Evolutionary conservation across 2,888 invertebrate species (phyloP).

Genomic region (Dichetophora obliterata): DNA sequence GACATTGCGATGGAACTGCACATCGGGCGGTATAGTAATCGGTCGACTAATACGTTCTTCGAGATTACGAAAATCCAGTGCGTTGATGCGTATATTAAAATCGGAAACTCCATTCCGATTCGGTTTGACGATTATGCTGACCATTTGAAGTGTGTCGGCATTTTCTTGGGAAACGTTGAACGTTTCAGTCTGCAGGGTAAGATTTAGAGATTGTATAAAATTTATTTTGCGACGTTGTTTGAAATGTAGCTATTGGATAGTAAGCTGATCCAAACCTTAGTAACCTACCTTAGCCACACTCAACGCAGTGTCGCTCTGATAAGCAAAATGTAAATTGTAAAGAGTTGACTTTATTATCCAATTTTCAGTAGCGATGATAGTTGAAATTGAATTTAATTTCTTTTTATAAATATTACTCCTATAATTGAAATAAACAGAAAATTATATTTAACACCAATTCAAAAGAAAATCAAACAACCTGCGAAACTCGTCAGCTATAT

Average conservation of each 20-base stretch:
- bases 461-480: slow-evolving; percentile 47
- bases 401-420: slow-evolving; percentile 82
- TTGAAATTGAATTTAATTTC: slow-evolving; percentile 77
- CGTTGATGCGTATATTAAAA: slow-evolving; percentile 82
- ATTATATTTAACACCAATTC: slow-evolving; percentile 44
- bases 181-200: slow-evolving; percentile 74
- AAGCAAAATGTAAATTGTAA: slow-evolving; percentile 80
- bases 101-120: slow-evolving; percentile 73
- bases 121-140: slow-evolving; percentile 84
- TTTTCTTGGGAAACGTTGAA: slow-evolving; percentile 78
- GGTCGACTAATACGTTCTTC: slow-evolving; percentile 79
- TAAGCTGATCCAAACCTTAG: slow-evolving; percentile 1
- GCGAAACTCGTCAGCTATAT: slow-evolving; percentile 62
- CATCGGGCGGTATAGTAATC: slow-evolving; percentile 77
- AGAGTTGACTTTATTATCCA: slow-evolving; percentile 89
- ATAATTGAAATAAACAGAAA: slow-evolving; percentile 60
- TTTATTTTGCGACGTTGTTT: neutral
- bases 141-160: slow-evolving; percentile 82
- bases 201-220: neutral
- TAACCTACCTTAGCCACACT: slow-evolving; percentile 76
- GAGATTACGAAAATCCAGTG: slow-evolving; percentile 83
- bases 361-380: slow-evolving; percentile 83
- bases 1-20: slow-evolving; percentile 82
- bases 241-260: neutral
- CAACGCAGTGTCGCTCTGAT: slow-evolving; percentile 84